Base-by-base conservation (phyloP, 2,113 vertebrate species). In the Hyla sarda region DNA sequence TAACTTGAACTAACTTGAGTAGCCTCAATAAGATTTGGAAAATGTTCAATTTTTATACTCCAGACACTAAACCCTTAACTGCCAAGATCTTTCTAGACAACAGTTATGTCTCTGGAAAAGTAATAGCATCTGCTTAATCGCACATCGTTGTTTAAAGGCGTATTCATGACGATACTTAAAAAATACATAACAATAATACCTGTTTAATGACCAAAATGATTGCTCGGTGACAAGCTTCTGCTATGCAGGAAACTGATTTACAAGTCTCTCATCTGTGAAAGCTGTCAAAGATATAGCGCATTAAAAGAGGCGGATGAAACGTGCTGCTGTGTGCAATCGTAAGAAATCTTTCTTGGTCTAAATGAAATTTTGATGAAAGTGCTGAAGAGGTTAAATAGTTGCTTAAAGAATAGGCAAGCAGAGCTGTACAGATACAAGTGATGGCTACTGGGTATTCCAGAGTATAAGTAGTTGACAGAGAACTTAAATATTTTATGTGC, bases 191-290 rank as follows among this genome's bases (percentile, higher is more conserved):
- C 72, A 47, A 48, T 74, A 47, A 47, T 48, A 74, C 41, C 72
- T 74, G 72, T n/a, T n/a, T 48, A 74, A 74, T 74, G 37, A 74
- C 72, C 37, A 47, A 48, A 74, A 74, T 74, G 37, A 48, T 48
- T 47, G 72, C 72, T 47, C 10, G 23, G 5, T 74, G 37, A 45
- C 72, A 74, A 48, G 72, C 11, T 17, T 47, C 41, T 74, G 72
- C 41, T n/a, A n/a, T 25, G 41, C 41, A 74, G 37, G 9, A 48
- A 74, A 74, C 72, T 74, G 41, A 74, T 74, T 74, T 74, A 74
- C 72, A 74, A 25, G 25, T 48, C 72, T 74, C 41, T 74, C 23
- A 74, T 74, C 41, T 74, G 23, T 47, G 9, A 71, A 41, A 41
- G 67, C 32, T 71, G 32, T 71, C 32, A 71, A 19, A 71, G 34